These are phyloP conservation scores for Pungitius pungitius DNA, from an alignment of 2,113 vertebrate species.

Conservation along the genomic window DNA sequence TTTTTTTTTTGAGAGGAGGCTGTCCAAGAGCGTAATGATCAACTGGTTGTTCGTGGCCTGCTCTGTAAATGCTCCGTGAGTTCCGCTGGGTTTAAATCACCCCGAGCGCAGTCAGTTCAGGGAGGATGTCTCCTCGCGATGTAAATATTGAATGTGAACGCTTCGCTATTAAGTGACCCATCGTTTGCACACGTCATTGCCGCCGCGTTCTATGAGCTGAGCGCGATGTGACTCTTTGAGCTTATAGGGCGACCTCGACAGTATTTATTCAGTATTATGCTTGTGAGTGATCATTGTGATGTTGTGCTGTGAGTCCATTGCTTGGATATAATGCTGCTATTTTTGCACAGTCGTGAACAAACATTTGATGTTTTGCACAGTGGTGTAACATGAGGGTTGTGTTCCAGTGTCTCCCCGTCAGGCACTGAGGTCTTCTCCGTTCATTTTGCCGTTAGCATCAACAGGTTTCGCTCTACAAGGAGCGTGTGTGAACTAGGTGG, in stretches of 20 bases:
- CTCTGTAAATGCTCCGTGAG: slow-evolving; percentile 46
- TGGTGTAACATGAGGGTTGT: slow-evolving; percentile 45
- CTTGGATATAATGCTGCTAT: slow-evolving; percentile 70
- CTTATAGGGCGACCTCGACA: slow-evolving; percentile 20
- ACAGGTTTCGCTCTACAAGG: slow-evolving; percentile 36
- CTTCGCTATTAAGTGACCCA: slow-evolving; percentile 6
- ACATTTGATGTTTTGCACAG: slow-evolving; percentile 69
- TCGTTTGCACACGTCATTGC: slow-evolving; percentile 52
- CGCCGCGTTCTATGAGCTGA: slow-evolving; percentile 60
- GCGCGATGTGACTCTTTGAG: slow-evolving; percentile 34
- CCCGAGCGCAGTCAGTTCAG: slow-evolving; percentile 15
- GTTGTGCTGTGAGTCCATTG: slow-evolving; percentile 62
- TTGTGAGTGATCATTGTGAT: slow-evolving; percentile 42
- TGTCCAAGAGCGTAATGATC: slow-evolving; percentile 36
- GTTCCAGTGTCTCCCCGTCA: slow-evolving; percentile 42
- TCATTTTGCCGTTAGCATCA: slow-evolving; percentile 43
- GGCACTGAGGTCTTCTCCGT: slow-evolving; percentile 56
- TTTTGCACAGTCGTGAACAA: slow-evolving; percentile 78
- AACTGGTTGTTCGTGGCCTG: slow-evolving; percentile 30
- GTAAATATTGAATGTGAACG: slow-evolving; percentile 44
- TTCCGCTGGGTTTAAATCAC: slow-evolving; percentile 18
- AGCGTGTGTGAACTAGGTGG: slow-evolving; percentile 44
- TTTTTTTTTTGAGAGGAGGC: slow-evolving; percentile 40
- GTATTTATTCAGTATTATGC: slow-evolving; percentile 38
- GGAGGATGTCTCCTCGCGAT: slow-evolving; percentile 23